phyloP scores from a whole-genome alignment of 1,140 invertebrate species.

The Psilanteris sp. region DNA sequence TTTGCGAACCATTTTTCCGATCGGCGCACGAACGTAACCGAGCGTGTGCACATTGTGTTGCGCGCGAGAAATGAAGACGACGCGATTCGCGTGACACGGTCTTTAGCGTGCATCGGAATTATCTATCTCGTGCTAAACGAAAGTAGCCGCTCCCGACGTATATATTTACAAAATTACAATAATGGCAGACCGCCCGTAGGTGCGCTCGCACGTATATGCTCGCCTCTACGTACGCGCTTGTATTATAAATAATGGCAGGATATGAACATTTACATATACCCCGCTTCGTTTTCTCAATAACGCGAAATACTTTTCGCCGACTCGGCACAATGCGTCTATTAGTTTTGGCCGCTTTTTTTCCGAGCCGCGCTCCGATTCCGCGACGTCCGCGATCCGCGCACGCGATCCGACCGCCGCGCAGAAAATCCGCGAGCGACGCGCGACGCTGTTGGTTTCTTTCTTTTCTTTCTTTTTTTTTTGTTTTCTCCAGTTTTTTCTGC shows the following conservation, averaged over 20 bases:
- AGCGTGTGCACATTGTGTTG: slow-evolving; percentile 47
- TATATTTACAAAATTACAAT: slow-evolving; percentile 64
- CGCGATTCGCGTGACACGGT: slow-evolving; percentile 59
- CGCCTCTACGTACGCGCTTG: slow-evolving; percentile 31
- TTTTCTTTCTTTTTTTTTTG: too few species aligned
- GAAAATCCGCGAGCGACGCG: too few species aligned
- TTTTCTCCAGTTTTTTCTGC: too few species aligned
- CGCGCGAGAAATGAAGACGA: slow-evolving; percentile 52
- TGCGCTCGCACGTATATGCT: slow-evolving; percentile 56
- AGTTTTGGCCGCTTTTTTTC: too few species aligned
- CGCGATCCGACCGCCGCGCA: too few species aligned
- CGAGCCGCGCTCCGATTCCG: too few species aligned
- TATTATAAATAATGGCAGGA: slow-evolving; percentile 59
- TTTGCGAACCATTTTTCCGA: slow-evolving; percentile 50
- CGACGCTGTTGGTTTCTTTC: too few species aligned
- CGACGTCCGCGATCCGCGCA: too few species aligned
- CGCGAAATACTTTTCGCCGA: too few species aligned
- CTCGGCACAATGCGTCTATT: too few species aligned
- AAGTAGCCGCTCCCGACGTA: slow-evolving; percentile 59
- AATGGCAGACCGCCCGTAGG: slow-evolving; percentile 55
- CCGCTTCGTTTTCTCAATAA: too few species aligned
- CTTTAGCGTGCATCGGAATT: slow-evolving; percentile 57
- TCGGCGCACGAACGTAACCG: slow-evolving; percentile 26
- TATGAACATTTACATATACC: slow-evolving; percentile 57
- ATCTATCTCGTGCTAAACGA: slow-evolving; percentile 61